Evolutionary conservation across 2,113 vertebrate species (phyloP).

Genomic region (Eulemur rufifrons): DNA sequence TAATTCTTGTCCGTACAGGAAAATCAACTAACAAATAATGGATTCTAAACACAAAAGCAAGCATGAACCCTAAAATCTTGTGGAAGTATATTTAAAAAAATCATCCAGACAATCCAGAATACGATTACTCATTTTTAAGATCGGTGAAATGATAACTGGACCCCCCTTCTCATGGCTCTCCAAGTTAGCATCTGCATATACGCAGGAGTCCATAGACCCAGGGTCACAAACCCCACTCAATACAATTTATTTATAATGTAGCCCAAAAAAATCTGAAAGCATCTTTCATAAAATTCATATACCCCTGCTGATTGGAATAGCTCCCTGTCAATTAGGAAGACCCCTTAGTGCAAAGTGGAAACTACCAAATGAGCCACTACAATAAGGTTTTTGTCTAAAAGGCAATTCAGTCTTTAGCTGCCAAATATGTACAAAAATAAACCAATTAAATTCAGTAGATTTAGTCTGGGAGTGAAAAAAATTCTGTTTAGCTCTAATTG

Average conservation of each 20-base stretch:
- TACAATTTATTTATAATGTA: background rate
- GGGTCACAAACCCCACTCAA: background rate
- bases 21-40: background rate
- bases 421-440: slow-evolving; percentile 27
- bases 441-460: slow-evolving; percentile 20
- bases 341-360: background rate
- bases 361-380: background rate
- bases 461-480: background rate
- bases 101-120: background rate
- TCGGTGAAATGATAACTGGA: background rate
- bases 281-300: background rate
- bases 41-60: background rate
- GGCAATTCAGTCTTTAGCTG: slow-evolving; percentile 4
- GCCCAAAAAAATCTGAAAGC: background rate
- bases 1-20: background rate
- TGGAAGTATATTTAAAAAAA: background rate
- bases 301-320: background rate
- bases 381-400: slow-evolving; percentile 2
- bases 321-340: slow-evolving; percentile 11
- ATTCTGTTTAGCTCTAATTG: slow-evolving; percentile 8
- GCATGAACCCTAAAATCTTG: background rate
- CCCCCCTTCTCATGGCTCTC: background rate
- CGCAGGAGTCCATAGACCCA: background rate
- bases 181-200: background rate
- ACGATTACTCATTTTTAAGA: background rate